A percentile compares a stretch with the other conserved stretches of the same genome.
These are phyloP conservation scores for Ridgeia piscesae DNA, from an alignment of 1,140 invertebrate species.

Conservation along the genomic window DNA sequence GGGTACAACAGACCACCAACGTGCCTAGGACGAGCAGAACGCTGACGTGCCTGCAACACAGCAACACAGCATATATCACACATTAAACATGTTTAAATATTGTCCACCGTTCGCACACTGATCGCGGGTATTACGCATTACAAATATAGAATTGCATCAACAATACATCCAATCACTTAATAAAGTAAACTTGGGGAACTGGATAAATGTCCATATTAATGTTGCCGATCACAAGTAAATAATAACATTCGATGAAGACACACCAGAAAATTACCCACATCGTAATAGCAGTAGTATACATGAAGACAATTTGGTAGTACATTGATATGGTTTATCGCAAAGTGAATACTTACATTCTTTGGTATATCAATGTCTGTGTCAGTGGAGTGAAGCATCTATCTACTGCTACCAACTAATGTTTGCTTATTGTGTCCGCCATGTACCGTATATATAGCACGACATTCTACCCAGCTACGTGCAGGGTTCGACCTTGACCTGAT, in stretches of 20 bases:
- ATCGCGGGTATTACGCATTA: no score
- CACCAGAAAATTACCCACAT: background rate
- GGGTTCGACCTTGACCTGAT: background rate
- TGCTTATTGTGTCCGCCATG: background rate
- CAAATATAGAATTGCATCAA: background rate
- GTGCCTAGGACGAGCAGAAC: background rate
- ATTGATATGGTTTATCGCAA: background rate
- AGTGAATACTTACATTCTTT: background rate
- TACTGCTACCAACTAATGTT: background rate
- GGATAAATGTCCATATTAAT: background rate
- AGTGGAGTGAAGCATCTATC: background rate
- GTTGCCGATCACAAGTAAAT: no score
- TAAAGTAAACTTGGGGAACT: no score
- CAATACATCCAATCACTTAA: background rate
- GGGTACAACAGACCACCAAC: background rate
- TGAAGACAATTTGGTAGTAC: background rate
- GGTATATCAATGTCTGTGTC: background rate
- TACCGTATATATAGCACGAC: background rate
- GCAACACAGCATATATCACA: background rate
- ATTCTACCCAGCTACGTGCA: background rate
- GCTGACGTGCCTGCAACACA: background rate
- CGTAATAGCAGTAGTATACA: background rate
- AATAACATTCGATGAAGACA: no score
- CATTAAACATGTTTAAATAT: background rate
- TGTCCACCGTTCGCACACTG: background rate